Percentiles rank a stretch among this genome's conserved stretches.
Evolutionary conservation across 2,113 vertebrate genomes (phyloP).

Genomic region (Pseudopipra pipra): DNA sequence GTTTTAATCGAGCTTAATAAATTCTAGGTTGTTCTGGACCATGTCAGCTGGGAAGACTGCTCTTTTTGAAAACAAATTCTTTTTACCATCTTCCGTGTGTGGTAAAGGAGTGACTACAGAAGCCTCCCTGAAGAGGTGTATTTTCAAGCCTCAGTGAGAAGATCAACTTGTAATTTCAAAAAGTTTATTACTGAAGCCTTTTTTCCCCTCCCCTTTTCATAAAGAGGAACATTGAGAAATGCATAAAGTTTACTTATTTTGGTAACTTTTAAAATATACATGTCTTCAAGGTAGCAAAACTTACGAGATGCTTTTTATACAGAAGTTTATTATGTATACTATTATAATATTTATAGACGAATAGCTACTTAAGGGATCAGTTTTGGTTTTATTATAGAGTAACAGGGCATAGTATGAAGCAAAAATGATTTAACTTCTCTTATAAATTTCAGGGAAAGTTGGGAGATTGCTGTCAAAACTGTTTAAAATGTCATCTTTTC

Average conservation of each 20-base stretch:
- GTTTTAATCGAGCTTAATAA: background rate
- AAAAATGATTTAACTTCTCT: background rate
- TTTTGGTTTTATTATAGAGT: background rate
- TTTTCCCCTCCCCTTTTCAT: background rate
- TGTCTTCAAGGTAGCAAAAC: background rate
- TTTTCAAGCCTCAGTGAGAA: background rate
- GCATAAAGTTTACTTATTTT: background rate
- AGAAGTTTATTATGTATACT: background rate
- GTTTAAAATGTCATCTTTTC: background rate
- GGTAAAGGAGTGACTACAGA: background rate
- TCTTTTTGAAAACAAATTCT: background rate
- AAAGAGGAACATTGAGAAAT: background rate
- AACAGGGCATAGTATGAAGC: background rate
- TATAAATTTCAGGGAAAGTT: background rate
- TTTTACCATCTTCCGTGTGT: background rate
- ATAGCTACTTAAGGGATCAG: background rate
- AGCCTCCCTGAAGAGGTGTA: background rate
- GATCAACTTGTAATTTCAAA: background rate
- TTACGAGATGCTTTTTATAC: background rate
- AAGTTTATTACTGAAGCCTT: background rate
- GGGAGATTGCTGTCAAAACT: background rate
- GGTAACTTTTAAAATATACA: background rate
- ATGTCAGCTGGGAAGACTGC: background rate
- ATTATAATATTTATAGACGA: background rate
- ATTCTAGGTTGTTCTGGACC: background rate